Evolutionary conservation across 2,113 vertebrate genomes (phyloP), one percentile per base, ranked within the genome.

Genomic region (Zeus faber): DNA sequence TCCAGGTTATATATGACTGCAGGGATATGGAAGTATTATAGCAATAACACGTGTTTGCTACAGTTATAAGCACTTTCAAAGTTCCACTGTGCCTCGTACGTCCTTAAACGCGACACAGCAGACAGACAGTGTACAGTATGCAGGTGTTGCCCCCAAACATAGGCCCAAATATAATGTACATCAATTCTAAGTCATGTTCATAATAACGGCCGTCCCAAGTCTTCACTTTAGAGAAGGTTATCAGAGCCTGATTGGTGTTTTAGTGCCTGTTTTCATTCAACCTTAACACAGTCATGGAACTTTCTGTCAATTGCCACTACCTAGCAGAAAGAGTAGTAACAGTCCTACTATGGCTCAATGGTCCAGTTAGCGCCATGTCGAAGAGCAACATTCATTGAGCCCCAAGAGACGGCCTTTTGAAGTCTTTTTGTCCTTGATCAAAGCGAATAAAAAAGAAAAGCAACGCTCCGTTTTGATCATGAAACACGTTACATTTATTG

Each of bases 331-430:
- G 35, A 71, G 55, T 53, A 55, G 13, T 50, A 64, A 54, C 54
- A n/a, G n/a, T n/a, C n/a, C n/a, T n/a, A n/a, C n/a, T n/a, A n/a
- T 37, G 49, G 70, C 72, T 72, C 70, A 76, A 65, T 74, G 70
- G 75, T 68, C 70, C 75, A 70, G 66, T 74, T 77, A 76, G 77
- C 44, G 65, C 11, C 49, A 76, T 25, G 49, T 59, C 68, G 67
- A 79, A 69, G 74, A 76, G 74, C 67, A 74, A 72, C 78, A 71
- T 80, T 74, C 56, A 85, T 77, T 75, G 73, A 70, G 64, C 67
- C 52, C 37, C 54, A 57, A 71, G 70, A 58, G 71, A 71, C 82
- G 72, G 70, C 77, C 61, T 70, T 72, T 76, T 51, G 66, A 77
- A n/a, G 57, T 65, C 54, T 62, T 71, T 74, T 55, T 72, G 65